Evolutionary conservation across 2,797 vertebrate genomes (phyloP).

Genomic region (Coluber constrictor): DNA sequence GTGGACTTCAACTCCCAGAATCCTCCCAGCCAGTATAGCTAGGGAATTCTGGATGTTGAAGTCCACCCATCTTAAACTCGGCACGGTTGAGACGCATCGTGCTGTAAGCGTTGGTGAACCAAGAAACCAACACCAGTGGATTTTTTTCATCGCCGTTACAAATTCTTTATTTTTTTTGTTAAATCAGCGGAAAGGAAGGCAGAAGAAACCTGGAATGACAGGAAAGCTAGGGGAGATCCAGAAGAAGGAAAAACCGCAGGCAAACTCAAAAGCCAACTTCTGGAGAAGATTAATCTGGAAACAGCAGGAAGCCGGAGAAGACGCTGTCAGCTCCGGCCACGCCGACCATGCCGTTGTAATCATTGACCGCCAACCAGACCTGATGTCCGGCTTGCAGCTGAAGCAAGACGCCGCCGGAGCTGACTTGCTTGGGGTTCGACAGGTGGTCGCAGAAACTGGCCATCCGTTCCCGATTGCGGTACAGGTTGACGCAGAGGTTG

Average conservation of each 20-base stretch:
- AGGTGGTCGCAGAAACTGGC: constrained; percentile 79
- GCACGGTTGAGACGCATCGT: neutral
- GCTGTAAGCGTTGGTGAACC: neutral
- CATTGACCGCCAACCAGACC: constrained; percentile 75
- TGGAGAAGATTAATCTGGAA: constrained; percentile 64
- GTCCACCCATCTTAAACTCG: neutral
- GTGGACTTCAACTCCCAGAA: neutral
- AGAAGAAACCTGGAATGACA: fast-evolving
- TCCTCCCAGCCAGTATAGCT: neutral
- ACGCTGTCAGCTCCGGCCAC: constrained; percentile 67
- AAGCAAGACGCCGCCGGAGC: constrained; percentile 72
- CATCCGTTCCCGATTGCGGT: constrained; percentile 11
- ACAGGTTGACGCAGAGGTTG: constrained; percentile 72
- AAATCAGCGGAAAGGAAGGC: too few species aligned
- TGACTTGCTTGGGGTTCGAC: constrained; percentile 69
- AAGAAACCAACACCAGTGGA: neutral
- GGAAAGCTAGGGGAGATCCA: fast-evolving
- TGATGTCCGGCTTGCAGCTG: constrained; percentile 52
- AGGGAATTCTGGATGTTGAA: neutral
- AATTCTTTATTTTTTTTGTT: neutral
- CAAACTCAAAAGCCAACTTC: neutral
- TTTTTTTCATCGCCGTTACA: neutral
- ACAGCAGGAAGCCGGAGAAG: constrained; percentile 84
- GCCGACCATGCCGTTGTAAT: constrained; percentile 78
- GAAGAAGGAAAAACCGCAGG: fast-evolving